Percentiles rank a stretch among this genome's conserved stretches.
phyloP scores from a whole-genome alignment of 2,888 invertebrate genomes.

The Mechanitis messenoides region DNA sequence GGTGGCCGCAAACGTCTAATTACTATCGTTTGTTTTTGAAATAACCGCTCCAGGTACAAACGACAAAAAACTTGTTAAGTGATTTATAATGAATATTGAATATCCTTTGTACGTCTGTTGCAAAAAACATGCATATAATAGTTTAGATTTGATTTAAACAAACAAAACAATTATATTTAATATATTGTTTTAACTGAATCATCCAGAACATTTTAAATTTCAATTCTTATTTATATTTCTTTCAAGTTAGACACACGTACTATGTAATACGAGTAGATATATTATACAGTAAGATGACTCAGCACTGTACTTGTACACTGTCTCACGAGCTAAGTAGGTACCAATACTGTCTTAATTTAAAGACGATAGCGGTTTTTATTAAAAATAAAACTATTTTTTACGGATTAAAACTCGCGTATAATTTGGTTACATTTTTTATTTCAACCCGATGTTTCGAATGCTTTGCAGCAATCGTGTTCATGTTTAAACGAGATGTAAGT shows the following conservation, averaged over 20 bases:
- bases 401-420: too few species aligned
- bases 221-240: too few species aligned
- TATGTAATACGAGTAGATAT: conserved; percentile 1
- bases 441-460: too few species aligned
- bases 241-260: neutral
- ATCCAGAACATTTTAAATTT: neutral
- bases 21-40: conserved; percentile 71
- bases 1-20: conserved; percentile 54
- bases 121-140: neutral
- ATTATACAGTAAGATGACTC: conserved; percentile 47
- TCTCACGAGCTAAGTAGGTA: conserved; percentile 44
- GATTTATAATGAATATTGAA: conserved; percentile 22
- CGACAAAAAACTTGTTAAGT: conserved; percentile 36
- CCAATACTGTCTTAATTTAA: conserved; percentile 11
- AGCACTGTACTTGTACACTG: conserved; percentile 53
- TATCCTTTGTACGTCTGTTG: conserved; percentile 1
- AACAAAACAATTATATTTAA: neutral
- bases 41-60: conserved; percentile 55
- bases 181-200: neutral
- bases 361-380: conserved; percentile 2
- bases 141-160: neutral
- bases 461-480: too few species aligned
- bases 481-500: too few species aligned
- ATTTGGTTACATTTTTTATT: too few species aligned
- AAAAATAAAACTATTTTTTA: too few species aligned